Evolutionary conservation across 2,888 invertebrate genomes (phyloP).

Genomic region (Dendrolimus houi): DNA sequence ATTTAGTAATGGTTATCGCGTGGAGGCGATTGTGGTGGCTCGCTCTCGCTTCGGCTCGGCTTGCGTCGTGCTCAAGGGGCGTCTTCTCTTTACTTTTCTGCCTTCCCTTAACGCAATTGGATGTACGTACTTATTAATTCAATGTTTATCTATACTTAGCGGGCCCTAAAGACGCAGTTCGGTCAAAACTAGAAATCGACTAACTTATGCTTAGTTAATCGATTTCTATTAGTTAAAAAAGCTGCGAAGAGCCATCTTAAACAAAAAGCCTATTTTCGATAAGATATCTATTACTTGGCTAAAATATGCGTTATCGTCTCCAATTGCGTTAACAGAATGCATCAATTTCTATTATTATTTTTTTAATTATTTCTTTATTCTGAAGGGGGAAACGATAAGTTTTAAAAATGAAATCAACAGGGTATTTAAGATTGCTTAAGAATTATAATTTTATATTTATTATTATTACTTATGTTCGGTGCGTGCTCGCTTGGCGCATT

Average conservation of each 20-base stretch:
- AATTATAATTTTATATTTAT: constrained; percentile 71
- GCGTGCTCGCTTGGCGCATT: constrained; percentile 32
- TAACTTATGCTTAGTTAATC: no score
- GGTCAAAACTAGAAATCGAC: no score
- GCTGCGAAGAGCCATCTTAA: no score
- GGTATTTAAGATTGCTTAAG: constrained; percentile 76
- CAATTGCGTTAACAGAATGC: not conserved
- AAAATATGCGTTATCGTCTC: not conserved
- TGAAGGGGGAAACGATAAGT: constrained; percentile 38
- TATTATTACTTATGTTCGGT: constrained; percentile 38
- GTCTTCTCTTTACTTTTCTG: no score
- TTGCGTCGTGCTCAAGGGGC: no score
- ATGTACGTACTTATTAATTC: no score
- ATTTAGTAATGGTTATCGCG: constrained; percentile 51
- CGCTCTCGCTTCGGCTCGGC: no score
- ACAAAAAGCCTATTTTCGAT: not conserved
- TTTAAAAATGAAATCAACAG: constrained; percentile 70
- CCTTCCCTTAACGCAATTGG: no score
- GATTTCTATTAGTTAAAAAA: no score
- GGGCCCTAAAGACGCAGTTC: no score
- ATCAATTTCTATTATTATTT: not conserved
- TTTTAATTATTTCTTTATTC: constrained; percentile 31
- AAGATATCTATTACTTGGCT: not conserved
- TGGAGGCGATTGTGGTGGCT: constrained; percentile 18
- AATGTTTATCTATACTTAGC: no score